phyloP scores from a whole-genome alignment of 2,888 invertebrate genomes.

The Pegoplata infirma region DNA sequence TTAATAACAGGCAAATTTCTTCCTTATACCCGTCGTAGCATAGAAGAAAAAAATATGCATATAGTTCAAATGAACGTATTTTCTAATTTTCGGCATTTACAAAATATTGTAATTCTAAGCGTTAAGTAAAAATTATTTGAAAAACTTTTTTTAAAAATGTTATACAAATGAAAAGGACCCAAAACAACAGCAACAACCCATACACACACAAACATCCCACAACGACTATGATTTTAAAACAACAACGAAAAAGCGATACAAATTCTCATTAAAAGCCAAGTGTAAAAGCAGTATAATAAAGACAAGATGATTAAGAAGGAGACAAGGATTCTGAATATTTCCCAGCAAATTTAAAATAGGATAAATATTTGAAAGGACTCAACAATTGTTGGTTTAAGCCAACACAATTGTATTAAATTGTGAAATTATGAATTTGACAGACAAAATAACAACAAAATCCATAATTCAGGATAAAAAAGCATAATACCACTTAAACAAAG shows the following conservation, averaged over 20 bases:
- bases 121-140: slow-evolving; percentile 76
- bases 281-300: slow-evolving; percentile 20
- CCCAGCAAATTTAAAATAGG: not conserved
- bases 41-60: not conserved
- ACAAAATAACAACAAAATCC: slow-evolving; percentile 75
- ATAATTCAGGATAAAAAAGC: slow-evolving; percentile 75
- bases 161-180: slow-evolving; percentile 68
- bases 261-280: slow-evolving; percentile 73
- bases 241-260: slow-evolving; percentile 68
- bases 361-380: slow-evolving; percentile 36
- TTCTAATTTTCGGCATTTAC: slow-evolving; percentile 59
- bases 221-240: not conserved
- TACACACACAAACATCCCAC: slow-evolving; percentile 31
- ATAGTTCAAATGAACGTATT: slow-evolving; percentile 50
- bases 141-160: slow-evolving; percentile 73
- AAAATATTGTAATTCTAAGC: slow-evolving; percentile 70
- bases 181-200: too few relatives aligned
- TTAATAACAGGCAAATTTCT: not conserved
- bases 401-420: too few relatives aligned
- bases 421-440: slow-evolving; percentile 76
- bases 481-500: slow-evolving; percentile 71
- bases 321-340: slow-evolving; percentile 44
- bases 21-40: not conserved
- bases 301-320: slow-evolving; percentile 54
- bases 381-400: slow-evolving; percentile 33